phyloP scores from a whole-genome alignment of 2,888 invertebrate genomes.

The Tetragnatha montana region DNA sequence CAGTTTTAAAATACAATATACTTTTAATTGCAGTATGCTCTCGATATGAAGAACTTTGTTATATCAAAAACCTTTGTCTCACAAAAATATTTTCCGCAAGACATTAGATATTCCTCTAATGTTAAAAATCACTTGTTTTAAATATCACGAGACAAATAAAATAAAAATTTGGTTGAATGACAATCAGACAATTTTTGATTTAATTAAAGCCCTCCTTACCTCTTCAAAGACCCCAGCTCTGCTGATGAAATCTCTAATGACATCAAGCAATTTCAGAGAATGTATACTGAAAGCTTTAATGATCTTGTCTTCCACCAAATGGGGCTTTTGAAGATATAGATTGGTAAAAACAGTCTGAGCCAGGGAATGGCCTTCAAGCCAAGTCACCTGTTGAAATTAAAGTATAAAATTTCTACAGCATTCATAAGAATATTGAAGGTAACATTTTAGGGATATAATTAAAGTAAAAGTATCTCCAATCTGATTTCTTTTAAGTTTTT shows the following conservation, averaged over 20 bases:
- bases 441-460: background rate
- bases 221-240: constrained; percentile 76
- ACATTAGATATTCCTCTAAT: too few species aligned
- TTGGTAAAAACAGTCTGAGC: constrained; percentile 98
- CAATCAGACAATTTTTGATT: too few species aligned
- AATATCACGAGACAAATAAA: too few species aligned
- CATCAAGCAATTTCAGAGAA: constrained; percentile 90
- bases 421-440: background rate
- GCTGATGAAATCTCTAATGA: constrained; percentile 90
- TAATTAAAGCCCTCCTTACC: constrained; percentile 79
- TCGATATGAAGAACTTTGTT: too few species aligned
- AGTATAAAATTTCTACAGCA: background rate
- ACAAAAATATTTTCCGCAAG: too few species aligned
- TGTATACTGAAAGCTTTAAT: constrained; percentile 91
- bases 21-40: too few species aligned
- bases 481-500: background rate
- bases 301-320: constrained; percentile 87
- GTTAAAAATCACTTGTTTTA: constrained; percentile 6
- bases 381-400: constrained; percentile 81
- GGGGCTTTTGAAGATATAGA: constrained; percentile 93
- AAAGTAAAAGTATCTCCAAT: background rate
- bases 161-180: too few species aligned
- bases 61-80: too few species aligned
- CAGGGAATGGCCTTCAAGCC: constrained; percentile 96
- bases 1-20: too few species aligned